These are phyloP conservation scores for Microvelia longipes DNA, from an alignment of 1,140 invertebrate species.

Conservation along the genomic window DNA sequence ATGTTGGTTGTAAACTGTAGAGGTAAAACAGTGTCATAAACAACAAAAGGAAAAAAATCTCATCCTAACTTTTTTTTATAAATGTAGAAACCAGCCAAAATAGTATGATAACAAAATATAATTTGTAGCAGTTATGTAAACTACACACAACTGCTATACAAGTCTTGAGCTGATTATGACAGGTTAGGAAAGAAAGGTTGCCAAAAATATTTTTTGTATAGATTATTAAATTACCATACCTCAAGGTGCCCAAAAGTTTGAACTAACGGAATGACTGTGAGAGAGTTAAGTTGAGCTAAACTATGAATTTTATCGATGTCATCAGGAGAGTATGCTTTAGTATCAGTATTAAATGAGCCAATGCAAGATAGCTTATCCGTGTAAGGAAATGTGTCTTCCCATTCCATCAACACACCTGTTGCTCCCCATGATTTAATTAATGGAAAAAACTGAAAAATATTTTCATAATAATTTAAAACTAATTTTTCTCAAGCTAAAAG, in stretches of 20 bases:
- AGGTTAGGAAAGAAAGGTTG: no score
- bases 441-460: conserved; percentile 37
- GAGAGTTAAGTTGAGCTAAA: conserved; percentile 40
- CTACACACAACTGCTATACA: no score
- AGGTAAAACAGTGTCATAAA: no score
- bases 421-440: conserved; percentile 48
- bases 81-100: no score
- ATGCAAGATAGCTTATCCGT: conserved; percentile 43
- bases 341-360: conserved; percentile 39
- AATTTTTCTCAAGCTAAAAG: neutral
- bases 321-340: conserved; percentile 43
- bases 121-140: no score
- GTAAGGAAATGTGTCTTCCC: conserved; percentile 89
- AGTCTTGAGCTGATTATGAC: no score
- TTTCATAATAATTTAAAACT: conserved; percentile 2
- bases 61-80: no score
- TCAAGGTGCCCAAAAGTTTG: conserved; percentile 94
- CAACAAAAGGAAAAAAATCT: no score
- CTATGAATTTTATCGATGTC: conserved; percentile 42
- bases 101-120: no score
- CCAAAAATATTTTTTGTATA: no score
- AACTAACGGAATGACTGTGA: conserved; percentile 79
- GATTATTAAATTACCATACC: no score
- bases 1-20: no score
- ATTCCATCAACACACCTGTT: conserved; percentile 73